Conservation (phyloP, 1,140 invertebrate species). For the Danaus plexippus region DNA sequence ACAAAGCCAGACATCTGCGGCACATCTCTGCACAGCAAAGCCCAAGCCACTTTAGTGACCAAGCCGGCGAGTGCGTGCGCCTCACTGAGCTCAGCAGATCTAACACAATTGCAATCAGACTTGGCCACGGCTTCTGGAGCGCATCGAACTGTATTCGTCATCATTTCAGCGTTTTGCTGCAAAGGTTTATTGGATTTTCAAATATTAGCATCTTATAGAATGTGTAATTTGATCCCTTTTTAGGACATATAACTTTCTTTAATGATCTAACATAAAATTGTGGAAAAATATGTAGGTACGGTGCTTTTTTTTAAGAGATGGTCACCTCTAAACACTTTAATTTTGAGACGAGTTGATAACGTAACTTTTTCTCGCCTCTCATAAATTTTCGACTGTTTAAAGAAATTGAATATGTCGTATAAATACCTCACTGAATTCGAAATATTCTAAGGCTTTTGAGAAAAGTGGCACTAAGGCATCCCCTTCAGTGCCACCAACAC, state of each 20-base stretch:
- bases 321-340: not conserved
- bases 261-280: not conserved
- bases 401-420: not conserved
- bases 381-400: too few species aligned
- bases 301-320: not conserved
- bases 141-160: constrained; percentile 45
- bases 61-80: constrained; percentile 54
- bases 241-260: not conserved
- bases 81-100: constrained; percentile 48
- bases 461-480: constrained; percentile 54
- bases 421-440: constrained; percentile 50
- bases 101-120: constrained; percentile 29
- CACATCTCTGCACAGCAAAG: constrained; percentile 48
- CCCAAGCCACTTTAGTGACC: constrained; percentile 48
- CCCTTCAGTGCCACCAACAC: constrained; percentile 59
- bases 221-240: not conserved
- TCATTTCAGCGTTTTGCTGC: constrained; percentile 50
- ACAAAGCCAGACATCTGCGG: constrained; percentile 52
- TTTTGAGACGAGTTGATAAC: too few species aligned
- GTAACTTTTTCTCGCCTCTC: too few species aligned
- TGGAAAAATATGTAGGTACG: too few species aligned
- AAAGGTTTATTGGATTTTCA: constrained; percentile 11
- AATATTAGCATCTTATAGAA: not conserved
- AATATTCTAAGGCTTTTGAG: constrained; percentile 56
- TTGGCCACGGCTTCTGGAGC: constrained; percentile 28